Percentiles rank a stretch among this genome's conserved stretches.
phyloP scores from a whole-genome alignment of 1,140 invertebrate genomes.

The Habropoda laboriosa region DNA sequence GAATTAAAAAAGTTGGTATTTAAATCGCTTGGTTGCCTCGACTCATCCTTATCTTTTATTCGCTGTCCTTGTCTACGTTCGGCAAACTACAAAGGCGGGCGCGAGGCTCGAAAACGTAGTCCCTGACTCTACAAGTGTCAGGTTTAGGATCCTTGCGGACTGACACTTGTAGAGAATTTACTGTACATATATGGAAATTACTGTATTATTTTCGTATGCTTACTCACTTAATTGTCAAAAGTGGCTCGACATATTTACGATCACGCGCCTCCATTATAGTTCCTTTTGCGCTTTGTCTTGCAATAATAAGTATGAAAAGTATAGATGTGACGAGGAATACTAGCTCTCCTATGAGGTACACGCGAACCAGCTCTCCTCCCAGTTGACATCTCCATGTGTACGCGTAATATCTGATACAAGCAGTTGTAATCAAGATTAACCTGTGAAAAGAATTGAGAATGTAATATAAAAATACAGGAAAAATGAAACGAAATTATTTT shows the following conservation, averaged over 20 bases:
- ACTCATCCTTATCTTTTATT: no score
- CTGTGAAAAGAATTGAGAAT: conserved; percentile 80
- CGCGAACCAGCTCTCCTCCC: conserved; percentile 86
- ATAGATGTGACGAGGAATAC: conserved; percentile 84
- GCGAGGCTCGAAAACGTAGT: no score
- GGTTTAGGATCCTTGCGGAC: no score
- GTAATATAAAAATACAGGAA: no score
- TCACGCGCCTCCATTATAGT: conserved; percentile 87
- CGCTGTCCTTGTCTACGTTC: no score
- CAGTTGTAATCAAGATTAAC: conserved; percentile 86
- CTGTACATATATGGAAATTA: not conserved
- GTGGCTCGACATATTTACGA: conserved; percentile 85
- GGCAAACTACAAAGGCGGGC: no score
- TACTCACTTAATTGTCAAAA: conserved; percentile 87
- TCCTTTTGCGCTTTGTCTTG: conserved; percentile 87
- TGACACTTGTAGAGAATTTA: no score
- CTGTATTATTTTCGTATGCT: not conserved
- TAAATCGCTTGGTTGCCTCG: no score
- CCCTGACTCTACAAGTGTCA: no score
- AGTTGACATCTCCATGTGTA: conserved; percentile 84
- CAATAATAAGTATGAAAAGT: conserved; percentile 85
- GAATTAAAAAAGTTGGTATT: no score
- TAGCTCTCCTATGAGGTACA: conserved; percentile 86
- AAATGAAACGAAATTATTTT: no score
- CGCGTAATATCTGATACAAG: conserved; percentile 85